Evolutionary conservation across 1,140 invertebrate genomes (phyloP), one percentile per base, ranked within the genome.

Genomic region (Xylocopa sonorina): DNA sequence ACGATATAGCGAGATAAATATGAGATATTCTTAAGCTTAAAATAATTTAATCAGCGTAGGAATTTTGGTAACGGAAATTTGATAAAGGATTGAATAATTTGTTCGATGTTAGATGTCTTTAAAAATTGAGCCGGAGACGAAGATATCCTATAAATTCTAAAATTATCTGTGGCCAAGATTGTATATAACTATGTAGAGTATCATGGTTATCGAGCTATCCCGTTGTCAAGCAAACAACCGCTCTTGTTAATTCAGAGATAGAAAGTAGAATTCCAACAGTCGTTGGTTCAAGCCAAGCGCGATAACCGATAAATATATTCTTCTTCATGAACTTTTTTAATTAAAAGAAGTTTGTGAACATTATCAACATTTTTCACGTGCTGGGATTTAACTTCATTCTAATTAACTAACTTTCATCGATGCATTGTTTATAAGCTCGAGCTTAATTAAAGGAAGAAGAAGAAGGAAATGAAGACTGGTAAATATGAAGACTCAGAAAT

Each of bases 191-290:
- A 67, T 50, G 32, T 69, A 48, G 46, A 34, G 41, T n/a, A 18
- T 24, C 12, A 16, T 18, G 38, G 27, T 27, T 92, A 92, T 93
- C 81, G 92, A 93, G 86, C 90, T 89, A 90, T 85, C 71, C 81
- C 88, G 92, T 93, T 68, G 91, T 90, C 90, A 92, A 91, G 92
- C 81, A 92, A 91, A 92, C 91, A 91, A 88, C 73, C 77, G 53
- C 63, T 9, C n/a, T 34, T 24, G 68, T 46, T 38, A 48, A 43
- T 18, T 58, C 14, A 9, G 38, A 57, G 46, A 29, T 29, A 3
- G 14, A 21, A 67, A 63, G 9, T 18, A 48, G 24, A 46, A 86
- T 85, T 83, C 76, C 63, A 57, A 27, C 53, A 68, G 58, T 80
- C 5, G 5, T 24, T 38, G 21, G 7, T 16, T 78, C 43, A 24